phyloP scores from a whole-genome alignment of 2,888 invertebrate species.

The Hypselothyrea guttata region DNA sequence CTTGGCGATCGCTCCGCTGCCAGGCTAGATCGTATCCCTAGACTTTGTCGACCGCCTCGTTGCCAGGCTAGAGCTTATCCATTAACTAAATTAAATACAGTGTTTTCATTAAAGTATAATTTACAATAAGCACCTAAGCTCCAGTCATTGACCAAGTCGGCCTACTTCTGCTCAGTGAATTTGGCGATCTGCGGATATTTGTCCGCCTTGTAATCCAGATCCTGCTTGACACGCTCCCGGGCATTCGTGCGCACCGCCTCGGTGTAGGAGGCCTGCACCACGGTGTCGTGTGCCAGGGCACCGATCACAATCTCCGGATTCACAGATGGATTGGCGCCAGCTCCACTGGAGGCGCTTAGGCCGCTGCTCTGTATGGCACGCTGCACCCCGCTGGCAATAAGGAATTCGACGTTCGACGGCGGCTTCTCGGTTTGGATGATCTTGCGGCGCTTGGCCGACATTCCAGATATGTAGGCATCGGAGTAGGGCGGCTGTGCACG shows the following conservation, averaged over 20 bases:
- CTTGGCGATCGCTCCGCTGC: constrained; percentile 15
- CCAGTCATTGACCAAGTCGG: constrained; percentile 6
- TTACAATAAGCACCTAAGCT: constrained; percentile 61
- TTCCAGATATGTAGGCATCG: constrained; percentile 94
- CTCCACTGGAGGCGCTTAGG: constrained; percentile 47
- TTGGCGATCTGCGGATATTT: constrained; percentile 82
- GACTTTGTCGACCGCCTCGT: constrained; percentile 34
- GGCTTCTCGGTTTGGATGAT: constrained; percentile 84
- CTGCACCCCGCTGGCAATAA: constrained; percentile 80
- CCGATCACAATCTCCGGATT: constrained; percentile 71
- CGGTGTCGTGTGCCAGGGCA: constrained; percentile 78
- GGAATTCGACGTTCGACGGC: constrained; percentile 73
- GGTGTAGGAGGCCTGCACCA: constrained; percentile 79
- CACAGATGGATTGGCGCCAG: constrained; percentile 56
- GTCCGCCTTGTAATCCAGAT: constrained; percentile 78
- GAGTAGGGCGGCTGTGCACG: constrained; percentile 86
- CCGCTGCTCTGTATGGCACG: constrained; percentile 78
- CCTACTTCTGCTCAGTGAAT: constrained; percentile 79
- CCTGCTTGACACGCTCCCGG: constrained; percentile 80
- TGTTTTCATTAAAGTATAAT: constrained; percentile 65
- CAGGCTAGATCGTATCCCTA: constrained; percentile 46
- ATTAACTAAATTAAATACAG: constrained; percentile 70
- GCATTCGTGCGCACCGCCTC: constrained; percentile 79
- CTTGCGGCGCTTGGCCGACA: constrained; percentile 94
- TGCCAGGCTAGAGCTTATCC: constrained; percentile 41